phyloP scores from a whole-genome alignment of 2,113 vertebrate species.

The Dicerorhinus sumatrensis region DNA sequence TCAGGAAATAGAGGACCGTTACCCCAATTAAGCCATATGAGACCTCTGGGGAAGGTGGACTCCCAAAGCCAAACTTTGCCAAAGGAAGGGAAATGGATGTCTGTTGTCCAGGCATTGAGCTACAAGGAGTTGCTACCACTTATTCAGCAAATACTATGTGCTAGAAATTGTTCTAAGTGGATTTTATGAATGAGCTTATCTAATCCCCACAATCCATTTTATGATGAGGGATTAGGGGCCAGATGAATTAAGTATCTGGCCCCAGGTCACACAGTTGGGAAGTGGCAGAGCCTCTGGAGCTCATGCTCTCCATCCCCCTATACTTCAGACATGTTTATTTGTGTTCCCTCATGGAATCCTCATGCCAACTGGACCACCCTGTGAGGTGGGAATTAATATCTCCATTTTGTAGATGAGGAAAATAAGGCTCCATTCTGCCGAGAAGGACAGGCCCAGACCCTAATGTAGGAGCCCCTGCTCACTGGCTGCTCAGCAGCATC shows the following conservation, averaged over 20 bases:
- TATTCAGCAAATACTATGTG: neutral
- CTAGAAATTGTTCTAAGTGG: neutral
- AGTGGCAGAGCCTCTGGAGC: neutral
- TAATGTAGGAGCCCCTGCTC: neutral
- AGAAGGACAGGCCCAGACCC: neutral
- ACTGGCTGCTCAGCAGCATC: neutral
- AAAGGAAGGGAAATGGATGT: neutral
- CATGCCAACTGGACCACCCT: neutral
- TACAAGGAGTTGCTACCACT: neutral
- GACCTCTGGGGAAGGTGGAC: neutral
- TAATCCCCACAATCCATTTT: neutral
- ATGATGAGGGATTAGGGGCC: slow-evolving; percentile 53
- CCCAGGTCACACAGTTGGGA: neutral
- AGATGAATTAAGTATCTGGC: neutral
- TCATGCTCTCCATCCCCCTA: neutral
- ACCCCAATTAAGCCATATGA: neutral
- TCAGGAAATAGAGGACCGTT: neutral
- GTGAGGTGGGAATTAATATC: neutral
- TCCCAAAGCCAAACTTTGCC: neutral
- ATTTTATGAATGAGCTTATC: slow-evolving; percentile 15
- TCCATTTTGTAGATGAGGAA: neutral
- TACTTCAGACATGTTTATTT: neutral
- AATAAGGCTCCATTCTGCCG: neutral
- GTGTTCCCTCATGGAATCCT: neutral
- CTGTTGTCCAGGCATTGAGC: neutral